A percentile compares a stretch with the other conserved stretches of the same genome.
Evolutionary conservation across 2,888 invertebrate species (phyloP).

Genomic region (Polylopha cassiicola): DNA sequence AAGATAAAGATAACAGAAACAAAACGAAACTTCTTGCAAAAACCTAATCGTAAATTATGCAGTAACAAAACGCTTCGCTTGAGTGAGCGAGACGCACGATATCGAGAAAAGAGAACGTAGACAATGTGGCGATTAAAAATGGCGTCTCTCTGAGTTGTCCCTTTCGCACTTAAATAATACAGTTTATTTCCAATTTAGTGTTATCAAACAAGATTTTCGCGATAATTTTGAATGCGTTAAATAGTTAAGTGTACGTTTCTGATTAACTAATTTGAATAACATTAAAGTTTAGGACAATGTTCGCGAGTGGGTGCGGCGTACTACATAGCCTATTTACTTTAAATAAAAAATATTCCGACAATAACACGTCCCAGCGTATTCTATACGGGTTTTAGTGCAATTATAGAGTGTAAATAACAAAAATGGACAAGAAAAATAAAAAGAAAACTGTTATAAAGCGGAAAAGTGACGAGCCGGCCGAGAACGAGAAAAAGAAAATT

Average conservation of each 20-base stretch:
- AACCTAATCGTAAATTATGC: too few species aligned
- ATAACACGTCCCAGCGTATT: conserved; percentile 26
- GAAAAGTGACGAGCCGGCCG: conserved; percentile 64
- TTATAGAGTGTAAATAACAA: conserved; percentile 38
- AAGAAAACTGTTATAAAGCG: conserved; percentile 72
- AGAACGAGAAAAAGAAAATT: conserved; percentile 64
- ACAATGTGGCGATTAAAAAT: conserved; percentile 46
- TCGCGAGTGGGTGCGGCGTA: conserved; percentile 46
- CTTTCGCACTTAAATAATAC: conserved; percentile 50
- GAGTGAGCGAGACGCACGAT: too few species aligned
- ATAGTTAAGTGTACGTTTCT: conserved; percentile 13
- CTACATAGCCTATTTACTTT: conserved; percentile 27
- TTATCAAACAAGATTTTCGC: conserved; percentile 35
- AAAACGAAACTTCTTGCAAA: too few species aligned
- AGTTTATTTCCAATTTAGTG: conserved; percentile 34
- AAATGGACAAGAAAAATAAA: conserved; percentile 75
- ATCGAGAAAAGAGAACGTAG: too few species aligned
- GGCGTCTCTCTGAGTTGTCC: conserved; percentile 72
- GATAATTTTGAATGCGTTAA: conserved; percentile 29
- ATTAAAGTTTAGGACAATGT: conserved; percentile 39
- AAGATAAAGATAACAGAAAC: too few species aligned
- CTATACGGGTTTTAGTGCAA: conserved; percentile 35
- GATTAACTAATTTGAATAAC: conserved; percentile 14
- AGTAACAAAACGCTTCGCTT: too few species aligned
- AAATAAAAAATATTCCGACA: conserved; percentile 28